Evolutionary conservation across 53 echinoderm and acorn worm genomes (phyloP), one percentile per base, ranked within the genome.

Genomic region (Echinometra lucunter): DNA sequence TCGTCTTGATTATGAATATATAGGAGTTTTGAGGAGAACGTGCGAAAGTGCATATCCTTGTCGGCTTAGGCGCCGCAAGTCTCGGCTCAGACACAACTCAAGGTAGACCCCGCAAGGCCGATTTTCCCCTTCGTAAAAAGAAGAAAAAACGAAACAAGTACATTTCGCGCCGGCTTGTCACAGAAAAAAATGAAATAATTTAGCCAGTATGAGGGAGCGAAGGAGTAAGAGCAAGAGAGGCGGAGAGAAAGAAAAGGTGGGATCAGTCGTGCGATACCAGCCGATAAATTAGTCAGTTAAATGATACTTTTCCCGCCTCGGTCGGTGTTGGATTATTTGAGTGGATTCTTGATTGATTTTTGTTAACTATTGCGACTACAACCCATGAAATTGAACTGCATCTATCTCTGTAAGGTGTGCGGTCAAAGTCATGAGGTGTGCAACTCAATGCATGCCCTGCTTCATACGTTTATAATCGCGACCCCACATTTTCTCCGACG

Each of bases 151-250:
- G 38, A 89, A 42, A 37, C 35, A 91, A 70, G 91, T 45, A 44
- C 69, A 91, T 45, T 91, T 91, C 91, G 72, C 91, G 70, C 91
- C 91, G 91, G 91, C 72, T 91, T 91, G 91, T 91, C 91, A 91
- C 8, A 91, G 17, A 72, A 40, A 66, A 89, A 57, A 89, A 57
- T 85, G n/a, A 85, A 85, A 90, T 63, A 90, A 1, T 19, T 78
- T 72, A 72, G 35, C n/a, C 12, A 69, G 34, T 32, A 69, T 69
- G 63, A 38, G 78, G 18, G 42, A 78, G 78, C 0, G 78, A 78
- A 38, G 40, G 0, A 37, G 38, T 18, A 37, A 32, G 69, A 69
- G 69, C 1, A 15, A 63, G 70, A 70, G 70, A 13, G 34, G 34
- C 2, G 34, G 78, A 42, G 78, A 75, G 40, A 40, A 21, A 42